A percentile compares a stretch with the other conserved stretches of the same genome.
phyloP scores from a whole-genome alignment of 2,113 vertebrate genomes.

The Bettongia penicillata region DNA sequence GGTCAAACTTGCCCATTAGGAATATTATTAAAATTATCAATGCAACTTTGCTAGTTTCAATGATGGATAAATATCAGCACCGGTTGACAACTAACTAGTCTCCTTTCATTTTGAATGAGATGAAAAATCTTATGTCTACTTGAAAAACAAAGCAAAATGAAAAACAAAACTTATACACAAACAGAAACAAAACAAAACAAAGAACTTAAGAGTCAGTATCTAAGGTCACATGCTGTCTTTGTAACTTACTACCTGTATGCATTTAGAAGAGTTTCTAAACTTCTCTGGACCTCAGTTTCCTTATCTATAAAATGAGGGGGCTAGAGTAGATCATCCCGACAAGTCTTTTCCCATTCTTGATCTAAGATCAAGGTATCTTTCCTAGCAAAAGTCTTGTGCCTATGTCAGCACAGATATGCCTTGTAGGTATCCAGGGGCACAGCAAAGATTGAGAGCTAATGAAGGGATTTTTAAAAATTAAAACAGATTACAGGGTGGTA shows the following conservation, averaged over 20 bases:
- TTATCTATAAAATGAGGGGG: not conserved
- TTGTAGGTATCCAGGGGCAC: not conserved
- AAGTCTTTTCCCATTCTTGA: not conserved
- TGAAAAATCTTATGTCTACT: not conserved
- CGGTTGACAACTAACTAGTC: not conserved
- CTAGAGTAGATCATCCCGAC: not conserved
- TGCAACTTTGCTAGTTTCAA: not conserved
- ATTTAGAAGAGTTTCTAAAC: not conserved
- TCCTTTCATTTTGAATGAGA: not conserved
- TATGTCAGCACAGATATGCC: not conserved
- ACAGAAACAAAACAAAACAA: not conserved
- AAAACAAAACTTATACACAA: too few species aligned
- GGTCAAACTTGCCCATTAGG: not conserved
- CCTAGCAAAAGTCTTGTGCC: not conserved
- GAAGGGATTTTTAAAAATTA: not conserved
- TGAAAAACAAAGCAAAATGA: too few species aligned
- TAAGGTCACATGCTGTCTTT: not conserved
- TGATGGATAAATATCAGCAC: not conserved
- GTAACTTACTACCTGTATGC: not conserved
- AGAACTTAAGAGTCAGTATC: not conserved
- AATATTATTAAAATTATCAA: not conserved
- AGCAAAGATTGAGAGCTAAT: not conserved
- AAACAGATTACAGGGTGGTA: not conserved
- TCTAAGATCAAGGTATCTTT: not conserved
- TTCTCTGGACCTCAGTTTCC: not conserved